Conservation (phyloP, 2,113 vertebrate species). For the Emydocephalus ijimae region DNA sequence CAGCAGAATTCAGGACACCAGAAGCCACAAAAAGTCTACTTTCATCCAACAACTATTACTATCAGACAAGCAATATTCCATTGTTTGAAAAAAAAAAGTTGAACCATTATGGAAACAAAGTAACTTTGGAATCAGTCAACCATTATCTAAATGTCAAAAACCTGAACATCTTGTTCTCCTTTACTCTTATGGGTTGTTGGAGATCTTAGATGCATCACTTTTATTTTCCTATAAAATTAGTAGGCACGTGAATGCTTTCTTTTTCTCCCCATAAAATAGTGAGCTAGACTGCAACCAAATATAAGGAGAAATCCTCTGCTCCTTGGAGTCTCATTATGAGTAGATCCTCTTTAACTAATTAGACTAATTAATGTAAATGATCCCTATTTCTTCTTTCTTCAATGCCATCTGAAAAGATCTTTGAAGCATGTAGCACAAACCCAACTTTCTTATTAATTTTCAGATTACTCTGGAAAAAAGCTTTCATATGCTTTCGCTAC, state of each 20-base stretch:
- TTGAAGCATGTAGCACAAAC: neutral
- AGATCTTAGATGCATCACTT: neutral
- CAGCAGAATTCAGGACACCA: constrained; percentile 27
- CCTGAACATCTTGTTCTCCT: constrained; percentile 31
- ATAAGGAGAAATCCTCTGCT: neutral
- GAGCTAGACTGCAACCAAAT: neutral
- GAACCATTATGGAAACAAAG: constrained; percentile 46
- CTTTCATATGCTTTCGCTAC: neutral
- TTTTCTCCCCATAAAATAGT: neutral
- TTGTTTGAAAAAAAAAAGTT: constrained; percentile 35
- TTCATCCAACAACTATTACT: constrained; percentile 32
- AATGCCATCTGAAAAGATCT: constrained; percentile 6
- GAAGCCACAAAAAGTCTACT: constrained; percentile 40
- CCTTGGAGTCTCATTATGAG: neutral
- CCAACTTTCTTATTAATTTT: neutral
- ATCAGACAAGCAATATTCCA: constrained; percentile 29
- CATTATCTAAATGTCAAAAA: constrained; percentile 33
- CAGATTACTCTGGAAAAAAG: neutral
- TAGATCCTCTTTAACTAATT: neutral
- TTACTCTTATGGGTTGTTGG: constrained; percentile 35
- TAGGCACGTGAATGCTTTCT: neutral
- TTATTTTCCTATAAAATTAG: constrained; percentile 18
- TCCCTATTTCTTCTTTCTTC: neutral
- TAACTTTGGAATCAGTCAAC: constrained; percentile 35
- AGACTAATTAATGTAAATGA: neutral